Base-by-base conservation (phyloP, 2,888 invertebrate genomes). In the Stegana nigrithorax region DNA sequence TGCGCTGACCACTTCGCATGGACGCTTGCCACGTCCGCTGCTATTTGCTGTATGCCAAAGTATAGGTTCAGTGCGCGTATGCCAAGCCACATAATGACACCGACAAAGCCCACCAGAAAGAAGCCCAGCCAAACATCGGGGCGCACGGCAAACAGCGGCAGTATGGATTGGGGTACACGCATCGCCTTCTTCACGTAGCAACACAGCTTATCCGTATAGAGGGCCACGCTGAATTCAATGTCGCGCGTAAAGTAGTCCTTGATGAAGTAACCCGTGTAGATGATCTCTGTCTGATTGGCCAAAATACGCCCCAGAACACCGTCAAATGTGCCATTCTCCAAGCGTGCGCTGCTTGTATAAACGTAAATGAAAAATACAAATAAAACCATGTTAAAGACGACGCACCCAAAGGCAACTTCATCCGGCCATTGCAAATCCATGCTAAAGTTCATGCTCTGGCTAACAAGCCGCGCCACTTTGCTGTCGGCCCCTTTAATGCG, bases 191-290 rank as follows among this genome's bases (percentile, higher is more conserved):
- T 79, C 3, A 87, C 85, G 55, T 81, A 79, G 29, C 86, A 80
- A 42, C 87, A 87, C 6, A 87, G 71, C 19, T 83, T 73, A 45
- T 87, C 87, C 66, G 78, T 81, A 67, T 83, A 84, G 5, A 86
- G 79, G 1, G 84, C 72, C 4, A 78, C 78, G 2, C 83, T 83
- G 63, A 86, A 86, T 59, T 81, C 83, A 0, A 86, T 66, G 2
- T 81, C 81, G 1, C 70, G 65, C 1, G 85, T 78, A 0, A 82
- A 76, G 63, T 87, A 87, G 57, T 85, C 84, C 67, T 87, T 87
- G 2, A 87, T 72, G 62, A 87, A 87, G 64, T 84, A 83, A 0
- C 85, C 84, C 1, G 85, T 79, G 59, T 86, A 73, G 2, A 82
- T 79, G 0, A 86, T 75, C 63, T 87, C 87, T 17, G 80, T 71